A percentile compares a stretch with the other conserved stretches of the same genome.
phyloP scores from a whole-genome alignment of 2,797 vertebrate species.

The Arrhamphus sclerolepis region DNA sequence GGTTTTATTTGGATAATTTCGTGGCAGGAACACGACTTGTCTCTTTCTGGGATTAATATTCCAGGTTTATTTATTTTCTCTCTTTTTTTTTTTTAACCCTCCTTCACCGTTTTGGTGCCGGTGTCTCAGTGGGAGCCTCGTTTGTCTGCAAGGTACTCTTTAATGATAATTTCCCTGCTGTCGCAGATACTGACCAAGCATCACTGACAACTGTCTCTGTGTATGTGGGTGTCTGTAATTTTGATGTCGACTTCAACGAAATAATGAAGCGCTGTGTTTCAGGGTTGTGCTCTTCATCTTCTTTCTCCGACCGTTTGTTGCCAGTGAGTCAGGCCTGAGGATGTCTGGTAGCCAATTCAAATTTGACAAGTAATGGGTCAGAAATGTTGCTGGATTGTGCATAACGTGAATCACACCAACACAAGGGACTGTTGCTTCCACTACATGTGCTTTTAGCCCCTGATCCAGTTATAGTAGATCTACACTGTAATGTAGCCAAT shows the following conservation, averaged over 20 bases:
- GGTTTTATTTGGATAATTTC: conserved; percentile 56
- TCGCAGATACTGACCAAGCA: conserved; percentile 34
- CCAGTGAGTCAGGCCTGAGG: conserved; percentile 41
- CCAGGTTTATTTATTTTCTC: not conserved
- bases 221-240: conserved; percentile 15
- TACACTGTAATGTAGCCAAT: not conserved
- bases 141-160: conserved; percentile 66
- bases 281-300: conserved; percentile 2
- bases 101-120: conserved; percentile 28
- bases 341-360: conserved; percentile 20
- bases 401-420: conserved; percentile 41
- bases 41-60: conserved; percentile 62
- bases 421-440: conserved; percentile 8
- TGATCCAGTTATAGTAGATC: not conserved
- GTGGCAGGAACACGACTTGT: conserved; percentile 49
- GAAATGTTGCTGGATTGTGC: conserved; percentile 32
- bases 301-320: conserved; percentile 7
- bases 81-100: not conserved
- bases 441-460: conserved; percentile 5
- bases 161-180: conserved; percentile 30
- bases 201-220: conserved; percentile 30
- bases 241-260: conserved; percentile 10
- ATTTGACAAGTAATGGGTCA: conserved; percentile 43
- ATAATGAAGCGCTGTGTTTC: conserved; percentile 26
- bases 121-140: conserved; percentile 41